These are phyloP conservation scores for Sporophila hypoxantha DNA, from an alignment of 2,113 vertebrate genomes.

Conservation along the genomic window DNA sequence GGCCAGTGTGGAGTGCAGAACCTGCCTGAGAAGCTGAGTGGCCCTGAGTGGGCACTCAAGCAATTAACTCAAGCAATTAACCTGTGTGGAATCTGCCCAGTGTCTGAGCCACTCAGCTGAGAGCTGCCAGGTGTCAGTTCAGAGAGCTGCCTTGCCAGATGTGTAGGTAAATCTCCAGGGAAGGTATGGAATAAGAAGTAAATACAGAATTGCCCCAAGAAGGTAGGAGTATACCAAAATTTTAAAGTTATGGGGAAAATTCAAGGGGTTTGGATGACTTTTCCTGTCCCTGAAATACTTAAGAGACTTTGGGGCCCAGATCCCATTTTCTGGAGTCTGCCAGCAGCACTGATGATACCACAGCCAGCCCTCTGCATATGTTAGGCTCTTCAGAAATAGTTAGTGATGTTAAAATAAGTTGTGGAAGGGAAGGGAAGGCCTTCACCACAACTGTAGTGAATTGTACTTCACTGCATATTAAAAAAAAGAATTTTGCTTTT, in stretches of 20 bases:
- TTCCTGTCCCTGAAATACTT: not conserved
- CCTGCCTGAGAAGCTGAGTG: not conserved
- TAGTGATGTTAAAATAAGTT: not conserved
- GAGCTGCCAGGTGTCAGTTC: not conserved
- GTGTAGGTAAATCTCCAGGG: not conserved
- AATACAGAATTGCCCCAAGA: not conserved
- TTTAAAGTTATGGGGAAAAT: not conserved
- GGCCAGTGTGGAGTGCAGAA: not conserved
- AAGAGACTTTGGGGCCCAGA: not conserved
- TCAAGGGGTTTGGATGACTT: not conserved
- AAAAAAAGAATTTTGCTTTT: not conserved
- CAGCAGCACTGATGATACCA: not conserved
- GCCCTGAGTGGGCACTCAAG: not conserved
- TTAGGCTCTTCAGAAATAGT: not conserved
- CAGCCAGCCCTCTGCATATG: not conserved
- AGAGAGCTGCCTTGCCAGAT: not conserved
- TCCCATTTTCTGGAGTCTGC: not conserved
- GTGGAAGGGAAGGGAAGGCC: not conserved
- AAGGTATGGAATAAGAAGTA: not conserved
- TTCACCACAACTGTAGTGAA: not conserved
- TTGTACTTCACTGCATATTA: not conserved
- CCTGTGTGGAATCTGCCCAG: not conserved
- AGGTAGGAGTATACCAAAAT: not conserved
- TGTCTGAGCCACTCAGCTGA: not conserved
- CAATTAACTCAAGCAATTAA: not conserved